Conservation (phyloP, 2,113 vertebrate genomes). For the Cygnus buccinator region DNA sequence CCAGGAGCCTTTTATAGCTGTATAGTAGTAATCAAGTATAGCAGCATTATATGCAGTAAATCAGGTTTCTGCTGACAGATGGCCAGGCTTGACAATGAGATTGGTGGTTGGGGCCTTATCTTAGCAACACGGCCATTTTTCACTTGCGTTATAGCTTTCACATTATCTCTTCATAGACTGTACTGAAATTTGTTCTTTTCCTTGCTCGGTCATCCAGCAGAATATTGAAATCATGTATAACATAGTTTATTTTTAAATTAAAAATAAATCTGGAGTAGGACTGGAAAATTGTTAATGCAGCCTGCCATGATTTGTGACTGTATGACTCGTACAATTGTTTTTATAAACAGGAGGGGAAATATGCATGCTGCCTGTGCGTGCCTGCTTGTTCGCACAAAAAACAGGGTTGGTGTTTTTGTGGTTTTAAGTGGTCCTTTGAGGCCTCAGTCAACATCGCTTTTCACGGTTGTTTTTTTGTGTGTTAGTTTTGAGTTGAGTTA, state of each 20-base stretch:
- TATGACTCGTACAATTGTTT: neutral
- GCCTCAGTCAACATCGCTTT: neutral
- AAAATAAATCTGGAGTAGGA: neutral
- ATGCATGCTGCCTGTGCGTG: neutral
- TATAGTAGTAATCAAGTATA: slow-evolving; percentile 39
- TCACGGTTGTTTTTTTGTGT: neutral
- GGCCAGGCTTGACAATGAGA: slow-evolving; percentile 54
- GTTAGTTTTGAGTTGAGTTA: slow-evolving; percentile 10
- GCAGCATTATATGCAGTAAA: slow-evolving; percentile 58
- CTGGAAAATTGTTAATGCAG: neutral
- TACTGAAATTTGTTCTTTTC: slow-evolving; percentile 6
- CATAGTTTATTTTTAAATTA: neutral
- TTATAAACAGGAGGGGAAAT: neutral
- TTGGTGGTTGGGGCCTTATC: slow-evolving; percentile 55
- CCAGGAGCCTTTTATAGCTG: neutral
- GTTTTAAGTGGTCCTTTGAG: neutral
- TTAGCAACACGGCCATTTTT: slow-evolving; percentile 42
- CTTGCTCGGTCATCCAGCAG: neutral
- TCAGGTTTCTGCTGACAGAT: slow-evolving; percentile 66
- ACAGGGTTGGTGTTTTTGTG: neutral
- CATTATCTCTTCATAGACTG: slow-evolving; percentile 23
- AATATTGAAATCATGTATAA: slow-evolving; percentile 38
- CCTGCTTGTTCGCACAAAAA: neutral
- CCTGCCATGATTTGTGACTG: neutral
- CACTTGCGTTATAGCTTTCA: slow-evolving; percentile 21